Evolutionary conservation across 30 jellyfish, hydroid and myxozoan genomes (phyloP).

Genomic region (Aurelia sp.): DNA sequence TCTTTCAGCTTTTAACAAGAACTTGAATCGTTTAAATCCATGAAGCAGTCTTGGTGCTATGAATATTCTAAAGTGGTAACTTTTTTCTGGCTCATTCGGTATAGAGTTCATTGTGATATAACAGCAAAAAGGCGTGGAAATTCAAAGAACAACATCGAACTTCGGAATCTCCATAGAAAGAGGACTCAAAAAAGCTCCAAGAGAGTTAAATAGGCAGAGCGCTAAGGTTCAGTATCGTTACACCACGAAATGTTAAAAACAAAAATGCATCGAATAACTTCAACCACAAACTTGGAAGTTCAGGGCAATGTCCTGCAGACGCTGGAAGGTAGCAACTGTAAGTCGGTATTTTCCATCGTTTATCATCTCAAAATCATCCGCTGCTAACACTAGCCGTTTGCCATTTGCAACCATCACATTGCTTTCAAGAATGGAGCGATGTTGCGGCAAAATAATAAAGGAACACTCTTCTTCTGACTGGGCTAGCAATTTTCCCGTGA

Average conservation of each 20-base stretch:
- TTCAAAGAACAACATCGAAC: too few relatives aligned
- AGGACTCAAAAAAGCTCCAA: too few relatives aligned
- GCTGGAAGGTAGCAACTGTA: background rate
- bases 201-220: too few relatives aligned
- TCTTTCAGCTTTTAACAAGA: too few relatives aligned
- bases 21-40: too few relatives aligned
- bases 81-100: too few relatives aligned
- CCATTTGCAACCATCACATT: background rate
- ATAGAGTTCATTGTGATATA: too few relatives aligned
- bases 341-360: conserved; percentile 1
- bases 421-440: conserved; percentile 15
- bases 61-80: too few relatives aligned
- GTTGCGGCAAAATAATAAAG: conserved; percentile 3
- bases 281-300: background rate
- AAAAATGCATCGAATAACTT: background rate
- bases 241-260: too few relatives aligned
- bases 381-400: conserved; percentile 28
- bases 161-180: too few relatives aligned
- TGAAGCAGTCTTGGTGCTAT: too few relatives aligned
- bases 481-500: conserved; percentile 44
- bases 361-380: background rate
- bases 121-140: too few relatives aligned
- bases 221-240: background rate
- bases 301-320: conserved; percentile 8
- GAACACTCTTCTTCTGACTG: conserved; percentile 34